phyloP scores from a whole-genome alignment of 1,140 invertebrate species.

The Nymphalis io region DNA sequence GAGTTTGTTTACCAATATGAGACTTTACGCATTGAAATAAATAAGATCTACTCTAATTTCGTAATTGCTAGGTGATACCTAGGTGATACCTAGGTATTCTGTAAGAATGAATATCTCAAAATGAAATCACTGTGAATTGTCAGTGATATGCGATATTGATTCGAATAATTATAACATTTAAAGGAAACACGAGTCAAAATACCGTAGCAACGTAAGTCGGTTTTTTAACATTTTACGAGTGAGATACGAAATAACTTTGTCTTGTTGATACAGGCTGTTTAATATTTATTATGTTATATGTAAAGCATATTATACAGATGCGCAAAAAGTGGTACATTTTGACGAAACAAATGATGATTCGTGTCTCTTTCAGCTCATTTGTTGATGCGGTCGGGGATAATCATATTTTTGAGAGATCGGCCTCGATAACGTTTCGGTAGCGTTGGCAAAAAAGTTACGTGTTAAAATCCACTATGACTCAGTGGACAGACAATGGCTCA shows the following conservation, averaged over 20 bases:
- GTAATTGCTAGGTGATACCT: too few species aligned
- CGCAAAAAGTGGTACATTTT: conserved; percentile 20
- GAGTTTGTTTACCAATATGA: too few species aligned
- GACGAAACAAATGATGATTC: conserved; percentile 48
- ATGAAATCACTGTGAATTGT: too few species aligned
- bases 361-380: conserved; percentile 52
- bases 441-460: conserved; percentile 38
- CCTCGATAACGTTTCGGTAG: conserved; percentile 54
- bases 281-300: conserved; percentile 2
- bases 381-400: conserved; percentile 55
- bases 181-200: too few species aligned
- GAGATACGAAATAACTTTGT: background rate
- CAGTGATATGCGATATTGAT: too few species aligned
- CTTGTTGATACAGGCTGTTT: background rate
- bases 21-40: too few species aligned
- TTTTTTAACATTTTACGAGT: background rate
- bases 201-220: background rate
- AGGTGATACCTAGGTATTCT: too few species aligned
- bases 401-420: conserved; percentile 63
- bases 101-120: too few species aligned
- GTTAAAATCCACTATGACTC: too few species aligned
- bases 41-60: too few species aligned
- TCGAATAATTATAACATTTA: too few species aligned
- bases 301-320: conserved; percentile 7
- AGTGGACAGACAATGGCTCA: too few species aligned